Conservation (phyloP, 1,140 invertebrate genomes). For the Bombyx mori region DNA sequence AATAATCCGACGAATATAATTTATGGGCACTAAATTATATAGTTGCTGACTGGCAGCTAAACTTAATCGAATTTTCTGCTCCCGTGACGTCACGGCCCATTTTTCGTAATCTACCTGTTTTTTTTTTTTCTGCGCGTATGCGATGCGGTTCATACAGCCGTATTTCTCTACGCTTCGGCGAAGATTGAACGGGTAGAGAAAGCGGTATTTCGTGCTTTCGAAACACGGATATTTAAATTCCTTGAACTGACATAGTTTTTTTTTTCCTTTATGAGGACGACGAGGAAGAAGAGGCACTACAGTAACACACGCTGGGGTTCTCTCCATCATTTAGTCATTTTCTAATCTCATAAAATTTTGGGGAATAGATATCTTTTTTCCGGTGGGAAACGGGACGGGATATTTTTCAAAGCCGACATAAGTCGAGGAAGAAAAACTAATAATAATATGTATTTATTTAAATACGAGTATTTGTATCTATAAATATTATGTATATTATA, state of each 20-base stretch:
- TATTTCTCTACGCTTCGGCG: slow-evolving; percentile 38
- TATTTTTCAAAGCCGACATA: too few species aligned
- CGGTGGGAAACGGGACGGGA: too few species aligned
- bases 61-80: slow-evolving; percentile 54
- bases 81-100: slow-evolving; percentile 36
- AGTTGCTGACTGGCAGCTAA: slow-evolving; percentile 29
- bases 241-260: slow-evolving; percentile 13
- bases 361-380: too few species aligned
- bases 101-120: slow-evolving; percentile 47
- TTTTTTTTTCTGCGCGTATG: slow-evolving; percentile 22
- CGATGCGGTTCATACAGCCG: slow-evolving; percentile 36
- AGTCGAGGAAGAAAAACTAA: too few species aligned
- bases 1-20: slow-evolving; percentile 26
- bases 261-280: too few species aligned
- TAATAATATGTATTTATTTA: too few species aligned
- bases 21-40: slow-evolving; percentile 26
- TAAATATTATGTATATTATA: too few species aligned
- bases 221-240: slow-evolving; percentile 16
- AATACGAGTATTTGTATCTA: too few species aligned
- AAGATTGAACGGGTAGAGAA: slow-evolving; percentile 36
- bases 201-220: slow-evolving; percentile 26
- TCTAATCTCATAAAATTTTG: too few species aligned
- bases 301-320: too few species aligned
- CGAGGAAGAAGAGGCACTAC: too few species aligned
- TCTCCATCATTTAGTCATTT: too few species aligned